These are phyloP conservation scores for Protonibea diacanthus DNA, from an alignment of 2,797 vertebrate species.

Conservation along the genomic window DNA sequence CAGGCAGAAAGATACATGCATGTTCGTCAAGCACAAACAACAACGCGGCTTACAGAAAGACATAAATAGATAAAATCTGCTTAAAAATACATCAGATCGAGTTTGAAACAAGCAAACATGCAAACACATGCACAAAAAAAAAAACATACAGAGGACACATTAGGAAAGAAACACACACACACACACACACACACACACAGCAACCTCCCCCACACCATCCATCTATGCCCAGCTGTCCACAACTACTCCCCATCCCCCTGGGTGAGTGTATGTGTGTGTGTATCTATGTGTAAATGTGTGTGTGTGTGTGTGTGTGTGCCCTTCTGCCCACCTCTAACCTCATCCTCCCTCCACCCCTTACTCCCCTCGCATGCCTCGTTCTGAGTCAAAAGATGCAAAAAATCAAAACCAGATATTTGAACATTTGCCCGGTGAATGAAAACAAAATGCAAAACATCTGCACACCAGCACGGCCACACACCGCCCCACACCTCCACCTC, in stretches of 20 bases:
- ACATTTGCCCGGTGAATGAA: slow-evolving; percentile 12
- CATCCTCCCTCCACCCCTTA: not conserved
- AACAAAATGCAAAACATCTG: slow-evolving; percentile 34
- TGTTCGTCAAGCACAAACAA: slow-evolving; percentile 37
- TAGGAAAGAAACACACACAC: slow-evolving; percentile 28
- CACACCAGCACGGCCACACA: not conserved
- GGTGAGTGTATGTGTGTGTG: slow-evolving; percentile 31
- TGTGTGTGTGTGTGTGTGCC: slow-evolving; percentile 30
- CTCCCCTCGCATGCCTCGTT: not conserved
- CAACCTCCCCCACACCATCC: slow-evolving; percentile 68
- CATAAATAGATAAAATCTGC: slow-evolving; percentile 24
- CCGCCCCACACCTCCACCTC: not conserved
- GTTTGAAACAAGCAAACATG: slow-evolving; percentile 15
- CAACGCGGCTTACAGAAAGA: slow-evolving; percentile 1
- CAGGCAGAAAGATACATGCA: slow-evolving; percentile 26
- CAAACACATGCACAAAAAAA: slow-evolving; percentile 23
- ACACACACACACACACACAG: slow-evolving; percentile 32
- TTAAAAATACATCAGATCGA: slow-evolving; percentile 35
- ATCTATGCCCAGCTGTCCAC: slow-evolving; percentile 76
- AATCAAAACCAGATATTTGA: slow-evolving; percentile 41
- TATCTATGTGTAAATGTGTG: slow-evolving; percentile 2
- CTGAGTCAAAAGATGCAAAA: slow-evolving; percentile 31
- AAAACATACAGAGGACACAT: slow-evolving; percentile 44
- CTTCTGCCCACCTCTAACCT: slow-evolving; percentile 69
- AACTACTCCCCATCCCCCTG: slow-evolving; percentile 65